Base-by-base conservation (phyloP, 2,888 invertebrate genomes). In the Plebejus melissa region DNA sequence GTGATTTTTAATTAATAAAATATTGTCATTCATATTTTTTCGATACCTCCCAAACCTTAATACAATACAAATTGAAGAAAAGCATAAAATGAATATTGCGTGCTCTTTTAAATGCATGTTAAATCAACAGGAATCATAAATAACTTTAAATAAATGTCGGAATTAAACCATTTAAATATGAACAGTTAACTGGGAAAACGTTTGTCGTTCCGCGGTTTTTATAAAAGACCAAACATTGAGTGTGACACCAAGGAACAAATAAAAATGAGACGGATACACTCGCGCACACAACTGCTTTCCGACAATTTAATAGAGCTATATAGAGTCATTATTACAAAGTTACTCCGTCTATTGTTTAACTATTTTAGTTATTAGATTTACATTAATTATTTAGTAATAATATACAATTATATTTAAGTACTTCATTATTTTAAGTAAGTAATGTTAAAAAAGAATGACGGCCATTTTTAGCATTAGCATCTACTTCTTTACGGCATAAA, bases 191-290 rank as follows among this genome's bases (percentile, higher is more conserved):
- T 65, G 60, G 76, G 72, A 76, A 76, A 74, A 71, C 72, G 65
- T 75, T 77, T 78, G 75, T 83, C 85, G 80, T 86, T 86, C 87
- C 85, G 82, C 84, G 81, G 82, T 82, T 83, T 80, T 83, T 83
- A 82, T 83, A 82, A 81, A 81, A 82, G 80, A 80, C 82, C 85
- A 85, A 88, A 86, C 85, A 86, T 79, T 79, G 83, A 82, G 82
- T 83, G 84, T 84, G 86, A 85, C 85, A 83, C 81, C 82, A 82
- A 82, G 82, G 83, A 87, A 88, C 85, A 84, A 90, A 86, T 85
- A 90, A 90, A 90, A 90, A 88, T 86, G 81, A 79, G 78, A 79
- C 74, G 32, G 77, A 83, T 88, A 89, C 89, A 81, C 76, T 81
- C 83, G 60, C n/a, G 9, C 11, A 70, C 70, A 70, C 36, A 70